Conservation (phyloP, 2,888 invertebrate species). For the Lydus trimaculatus region DNA sequence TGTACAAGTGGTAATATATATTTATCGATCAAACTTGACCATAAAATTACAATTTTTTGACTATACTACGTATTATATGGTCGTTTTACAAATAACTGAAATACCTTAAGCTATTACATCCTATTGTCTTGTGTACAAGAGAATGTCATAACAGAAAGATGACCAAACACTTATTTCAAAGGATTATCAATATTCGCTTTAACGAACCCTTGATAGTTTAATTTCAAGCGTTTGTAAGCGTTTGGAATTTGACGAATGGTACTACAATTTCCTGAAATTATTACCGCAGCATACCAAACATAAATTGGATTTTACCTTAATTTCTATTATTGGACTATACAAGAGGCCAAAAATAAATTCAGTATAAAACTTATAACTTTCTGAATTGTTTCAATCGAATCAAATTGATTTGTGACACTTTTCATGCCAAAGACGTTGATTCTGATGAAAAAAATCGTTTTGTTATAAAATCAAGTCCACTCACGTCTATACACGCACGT, state of each 20-base stretch:
- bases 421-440: background rate
- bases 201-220: background rate
- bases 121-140: background rate
- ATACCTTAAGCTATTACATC: background rate
- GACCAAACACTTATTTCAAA: background rate
- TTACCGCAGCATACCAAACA: background rate
- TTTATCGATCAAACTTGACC: too few relatives aligned
- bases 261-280: constrained; percentile 2
- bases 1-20: too few relatives aligned
- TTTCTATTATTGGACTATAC: background rate
- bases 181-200: background rate
- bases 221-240: constrained; percentile 1
- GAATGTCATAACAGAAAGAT: background rate
- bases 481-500: background rate
- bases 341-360: background rate
- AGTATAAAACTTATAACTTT: background rate
- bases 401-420: background rate
- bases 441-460: background rate
- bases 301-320: background rate
- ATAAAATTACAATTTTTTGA: too few relatives aligned
- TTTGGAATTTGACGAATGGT: background rate
- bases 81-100: background rate
- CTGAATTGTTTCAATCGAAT: background rate
- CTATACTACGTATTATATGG: too few relatives aligned
- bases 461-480: background rate